Percentiles rank a stretch among this genome's conserved stretches.
These are phyloP conservation scores for Zygaena filipendulae DNA, from an alignment of 2,888 invertebrate genomes.

Conservation along the genomic window DNA sequence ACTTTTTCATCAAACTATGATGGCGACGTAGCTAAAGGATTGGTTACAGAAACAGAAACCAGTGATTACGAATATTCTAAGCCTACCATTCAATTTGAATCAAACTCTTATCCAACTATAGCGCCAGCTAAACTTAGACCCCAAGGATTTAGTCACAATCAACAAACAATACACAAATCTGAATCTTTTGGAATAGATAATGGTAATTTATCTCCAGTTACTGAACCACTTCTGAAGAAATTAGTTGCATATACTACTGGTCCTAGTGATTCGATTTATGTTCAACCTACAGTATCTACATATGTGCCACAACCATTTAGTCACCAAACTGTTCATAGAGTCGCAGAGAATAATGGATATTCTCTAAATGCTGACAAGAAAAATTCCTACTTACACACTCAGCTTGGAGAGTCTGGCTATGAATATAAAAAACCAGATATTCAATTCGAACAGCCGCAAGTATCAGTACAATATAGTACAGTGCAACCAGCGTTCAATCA, in stretches of 20 bases:
- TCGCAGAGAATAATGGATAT: too few species aligned
- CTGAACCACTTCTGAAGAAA: conserved; percentile 50
- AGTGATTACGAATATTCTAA: conserved; percentile 31
- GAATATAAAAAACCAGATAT: conserved; percentile 28
- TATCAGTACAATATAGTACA: conserved; percentile 16
- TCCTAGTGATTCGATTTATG: conserved; percentile 24
- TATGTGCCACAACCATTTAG: conserved; percentile 38
- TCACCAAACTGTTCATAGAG: conserved; percentile 43
- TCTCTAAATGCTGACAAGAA: too few species aligned
- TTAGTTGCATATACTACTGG: conserved; percentile 54
- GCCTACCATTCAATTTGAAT: conserved; percentile 44
- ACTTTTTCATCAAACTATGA: conserved; percentile 19
- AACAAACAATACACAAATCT: conserved; percentile 41
- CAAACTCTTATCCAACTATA: conserved; percentile 37
- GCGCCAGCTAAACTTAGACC: conserved; percentile 44
- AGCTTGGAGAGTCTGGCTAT: conserved; percentile 25
- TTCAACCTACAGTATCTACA: conserved; percentile 32
- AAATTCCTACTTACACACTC: conserved; percentile 32
- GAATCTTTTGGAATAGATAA: conserved; percentile 38
- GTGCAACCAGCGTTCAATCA: too few species aligned
- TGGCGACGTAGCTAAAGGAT: conserved; percentile 11
- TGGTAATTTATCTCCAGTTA: conserved; percentile 36
- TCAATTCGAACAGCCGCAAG: conserved; percentile 16
- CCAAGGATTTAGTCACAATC: conserved; percentile 37
- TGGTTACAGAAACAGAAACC: conserved; percentile 5